Evolutionary conservation across 2,888 invertebrate species (phyloP), one percentile per base, ranked within the genome.

Genomic region (Cheilosia grossa): DNA sequence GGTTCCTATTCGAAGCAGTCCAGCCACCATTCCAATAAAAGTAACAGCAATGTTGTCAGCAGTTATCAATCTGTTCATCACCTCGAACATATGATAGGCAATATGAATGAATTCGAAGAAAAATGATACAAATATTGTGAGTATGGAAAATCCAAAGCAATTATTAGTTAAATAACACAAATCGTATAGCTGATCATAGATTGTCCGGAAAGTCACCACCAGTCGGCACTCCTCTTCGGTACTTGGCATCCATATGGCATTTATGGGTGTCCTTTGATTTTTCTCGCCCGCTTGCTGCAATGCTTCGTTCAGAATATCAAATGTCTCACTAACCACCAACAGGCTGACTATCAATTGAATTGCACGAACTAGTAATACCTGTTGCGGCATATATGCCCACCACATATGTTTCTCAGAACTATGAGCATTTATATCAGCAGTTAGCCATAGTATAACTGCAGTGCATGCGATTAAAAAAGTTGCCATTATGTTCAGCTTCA

Each of bases 121-220:
- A 64, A 89, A 89, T 56, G 89, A 82, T 15, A 89, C 79, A 2
- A 89, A 88, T 2, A 91, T 87, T 2, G 87, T 88, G 27, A 92
- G 78, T 42, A 91, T 83, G 3, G 91, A 90, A 91, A 91, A 92
- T 27, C 92, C 91, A 63, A 89, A 91, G 59, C 89, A 89, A 44
- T 90, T 87, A 81, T 90, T 91, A 1, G 88, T 54, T 37, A 88
- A 77, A 61, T 82, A 87, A 4, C 89, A 88, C 1, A 87, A 27
- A 67, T 89, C 89, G 74, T 89, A 90, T 10, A 91, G 85, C 40
- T 89, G 88, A 7, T 89, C 89, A 63, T 90, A 91, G 44, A 88
- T 82, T 0, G 75, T 49, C 4, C 90, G 90, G n/a, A 91, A 81
- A 0, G 81, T 64, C 15, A 89, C 79, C 42, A 92, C 58, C 15